These are phyloP conservation scores for Sturmia bella DNA, from an alignment of 2,888 invertebrate species.

Conservation along the genomic window DNA sequence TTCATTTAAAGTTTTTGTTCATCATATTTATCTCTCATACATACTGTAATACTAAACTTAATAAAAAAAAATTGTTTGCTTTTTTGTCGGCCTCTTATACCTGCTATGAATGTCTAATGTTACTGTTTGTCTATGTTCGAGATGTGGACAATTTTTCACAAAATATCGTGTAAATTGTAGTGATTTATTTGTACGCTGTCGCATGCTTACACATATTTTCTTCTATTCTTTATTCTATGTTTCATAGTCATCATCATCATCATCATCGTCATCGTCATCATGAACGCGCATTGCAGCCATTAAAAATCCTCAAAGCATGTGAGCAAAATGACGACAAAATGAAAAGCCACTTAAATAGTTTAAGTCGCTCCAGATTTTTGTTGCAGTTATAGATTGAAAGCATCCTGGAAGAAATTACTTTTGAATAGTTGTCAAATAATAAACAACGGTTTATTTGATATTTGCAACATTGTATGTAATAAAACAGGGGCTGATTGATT, in stretches of 20 bases:
- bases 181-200: conserved; percentile 63
- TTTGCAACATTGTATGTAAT: conserved; percentile 22
- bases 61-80: too few relatives aligned
- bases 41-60: too few relatives aligned
- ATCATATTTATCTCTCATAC: too few relatives aligned
- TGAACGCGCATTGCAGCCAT: too few relatives aligned
- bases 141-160: conserved; percentile 38
- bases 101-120: not conserved
- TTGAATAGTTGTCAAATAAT: conserved; percentile 46
- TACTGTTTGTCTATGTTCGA: not conserved
- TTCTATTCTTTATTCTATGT: conserved; percentile 20
- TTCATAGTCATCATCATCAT: conserved; percentile 29
- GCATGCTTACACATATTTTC: conserved; percentile 17
- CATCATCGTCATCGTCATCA: conserved; percentile 51
- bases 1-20: too few relatives aligned
- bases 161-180: conserved; percentile 59
- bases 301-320: conserved; percentile 22
- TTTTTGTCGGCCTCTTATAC: too few relatives aligned
- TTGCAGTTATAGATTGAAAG: conserved; percentile 35
- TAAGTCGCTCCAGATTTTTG: conserved; percentile 27
- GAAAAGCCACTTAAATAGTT: conserved; percentile 21
- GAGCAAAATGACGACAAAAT: not conserved
- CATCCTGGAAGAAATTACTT: conserved; percentile 13
- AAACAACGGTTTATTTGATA: conserved; percentile 33
- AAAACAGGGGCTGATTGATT: not conserved